phyloP scores from a whole-genome alignment of 2,888 invertebrate species.

The Fissipunctia ypsillon region DNA sequence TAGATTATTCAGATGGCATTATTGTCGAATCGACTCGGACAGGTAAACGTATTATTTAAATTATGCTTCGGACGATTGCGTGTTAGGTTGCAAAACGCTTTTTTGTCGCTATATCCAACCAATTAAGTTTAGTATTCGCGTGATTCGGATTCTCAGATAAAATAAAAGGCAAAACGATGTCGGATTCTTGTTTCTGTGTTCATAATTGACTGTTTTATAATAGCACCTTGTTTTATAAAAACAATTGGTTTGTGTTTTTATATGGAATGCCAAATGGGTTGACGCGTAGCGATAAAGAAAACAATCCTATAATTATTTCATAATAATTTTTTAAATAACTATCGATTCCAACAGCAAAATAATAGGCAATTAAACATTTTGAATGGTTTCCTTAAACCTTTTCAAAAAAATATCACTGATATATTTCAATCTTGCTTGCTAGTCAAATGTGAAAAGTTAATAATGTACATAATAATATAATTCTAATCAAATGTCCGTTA shows the following conservation, averaged over 20 bases:
- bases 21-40: conserved; percentile 79
- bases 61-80: conserved; percentile 81
- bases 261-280: conserved; percentile 27
- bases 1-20: conserved; percentile 80
- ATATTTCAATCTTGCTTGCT: neutral
- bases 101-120: conserved; percentile 84
- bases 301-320: conserved; percentile 19
- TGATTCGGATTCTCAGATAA: conserved; percentile 82
- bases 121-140: conserved; percentile 85
- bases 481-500: conserved; percentile 32
- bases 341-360: neutral
- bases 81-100: conserved; percentile 84
- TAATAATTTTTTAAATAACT: conserved; percentile 15
- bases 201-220: conserved; percentile 62
- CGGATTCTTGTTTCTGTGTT: conserved; percentile 62
- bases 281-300: conserved; percentile 24
- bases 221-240: conserved; percentile 48
- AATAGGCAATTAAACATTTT: conserved; percentile 3
- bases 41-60: conserved; percentile 86
- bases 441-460: neutral
- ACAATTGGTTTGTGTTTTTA: conserved; percentile 50
- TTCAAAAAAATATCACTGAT: neutral
- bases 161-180: conserved; percentile 66
- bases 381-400: neutral
- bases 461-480: neutral